phyloP scores from a whole-genome alignment of 2,888 invertebrate genomes.

The Cinara cedri region DNA sequence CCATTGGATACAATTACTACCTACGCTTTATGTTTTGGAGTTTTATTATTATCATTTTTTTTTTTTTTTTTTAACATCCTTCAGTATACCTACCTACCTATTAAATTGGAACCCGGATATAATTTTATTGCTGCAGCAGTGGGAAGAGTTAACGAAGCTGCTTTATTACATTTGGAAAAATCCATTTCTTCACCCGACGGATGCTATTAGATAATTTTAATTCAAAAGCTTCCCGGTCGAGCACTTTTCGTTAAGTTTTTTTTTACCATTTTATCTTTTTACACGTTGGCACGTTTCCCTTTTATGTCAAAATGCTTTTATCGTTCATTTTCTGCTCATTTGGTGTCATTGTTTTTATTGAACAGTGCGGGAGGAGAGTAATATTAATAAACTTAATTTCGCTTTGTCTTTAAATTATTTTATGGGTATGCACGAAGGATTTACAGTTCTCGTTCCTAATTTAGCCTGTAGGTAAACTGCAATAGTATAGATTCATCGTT shows the following conservation, averaged over 20 bases:
- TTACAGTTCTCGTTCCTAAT: neutral
- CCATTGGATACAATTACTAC: neutral
- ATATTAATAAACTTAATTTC: slow-evolving; percentile 23
- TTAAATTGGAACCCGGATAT: neutral
- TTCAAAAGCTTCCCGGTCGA: slow-evolving; percentile 37
- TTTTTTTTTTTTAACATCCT: no score
- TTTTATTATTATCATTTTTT: no score
- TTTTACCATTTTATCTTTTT: neutral
- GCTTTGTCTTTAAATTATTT: neutral
- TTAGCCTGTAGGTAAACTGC: neutral
- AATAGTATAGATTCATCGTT: no score
- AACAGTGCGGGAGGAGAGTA: neutral
- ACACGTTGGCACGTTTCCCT: slow-evolving; percentile 18
- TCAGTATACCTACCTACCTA: no score
- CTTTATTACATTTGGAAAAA: slow-evolving; percentile 25
- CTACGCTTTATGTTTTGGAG: neutral
- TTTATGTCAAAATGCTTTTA: slow-evolving; percentile 50
- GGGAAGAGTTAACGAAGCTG: slow-evolving; percentile 1
- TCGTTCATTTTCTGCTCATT: slow-evolving; percentile 45
- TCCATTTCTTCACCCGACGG: neutral
- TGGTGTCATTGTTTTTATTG: slow-evolving; percentile 1
- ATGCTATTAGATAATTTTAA: slow-evolving; percentile 40
- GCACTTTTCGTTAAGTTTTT: slow-evolving; percentile 26
- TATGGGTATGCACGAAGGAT: no score
- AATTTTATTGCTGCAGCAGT: neutral